Percentiles rank a stretch among this genome's conserved stretches.
These are phyloP conservation scores for Chaitophorus viminalis DNA, from an alignment of 2,888 invertebrate genomes.

Conservation along the genomic window DNA sequence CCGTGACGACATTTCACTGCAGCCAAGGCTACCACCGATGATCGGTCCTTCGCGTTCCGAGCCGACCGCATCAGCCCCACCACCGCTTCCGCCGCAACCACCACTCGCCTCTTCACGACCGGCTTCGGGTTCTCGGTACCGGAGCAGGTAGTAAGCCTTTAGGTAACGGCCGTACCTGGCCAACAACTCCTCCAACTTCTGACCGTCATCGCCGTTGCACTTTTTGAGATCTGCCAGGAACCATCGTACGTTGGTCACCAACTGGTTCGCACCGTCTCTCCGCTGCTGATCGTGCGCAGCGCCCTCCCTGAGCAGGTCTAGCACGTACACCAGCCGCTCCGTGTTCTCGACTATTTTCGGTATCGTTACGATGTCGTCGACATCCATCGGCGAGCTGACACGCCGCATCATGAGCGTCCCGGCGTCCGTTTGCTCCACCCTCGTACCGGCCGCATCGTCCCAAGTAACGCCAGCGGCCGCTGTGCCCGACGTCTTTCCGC, in stretches of 20 bases:
- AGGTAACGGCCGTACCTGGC: background rate
- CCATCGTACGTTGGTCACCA: background rate
- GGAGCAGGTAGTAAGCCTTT: background rate
- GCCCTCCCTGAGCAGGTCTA: background rate
- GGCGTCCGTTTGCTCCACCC: no score
- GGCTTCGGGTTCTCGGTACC: no score
- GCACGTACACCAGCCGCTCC: background rate
- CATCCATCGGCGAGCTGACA: background rate
- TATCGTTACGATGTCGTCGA: no score
- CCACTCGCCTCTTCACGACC: no score
- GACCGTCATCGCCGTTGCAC: background rate
- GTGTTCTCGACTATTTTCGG: background rate
- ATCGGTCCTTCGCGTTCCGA: no score
- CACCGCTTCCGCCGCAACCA: no score
- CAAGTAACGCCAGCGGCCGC: no score
- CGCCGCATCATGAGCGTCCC: no score
- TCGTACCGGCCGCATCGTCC: background rate
- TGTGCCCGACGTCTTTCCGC: background rate
- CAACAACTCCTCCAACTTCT: background rate
- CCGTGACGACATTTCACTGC: no score
- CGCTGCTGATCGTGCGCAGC: background rate
- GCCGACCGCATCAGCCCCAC: no score
- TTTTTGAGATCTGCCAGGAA: slow-evolving; percentile 3
- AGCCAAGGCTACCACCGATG: no score
- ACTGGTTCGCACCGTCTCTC: background rate